Evolutionary conservation across 2,113 vertebrate species (phyloP).

Genomic region (Axis porcinus): DNA sequence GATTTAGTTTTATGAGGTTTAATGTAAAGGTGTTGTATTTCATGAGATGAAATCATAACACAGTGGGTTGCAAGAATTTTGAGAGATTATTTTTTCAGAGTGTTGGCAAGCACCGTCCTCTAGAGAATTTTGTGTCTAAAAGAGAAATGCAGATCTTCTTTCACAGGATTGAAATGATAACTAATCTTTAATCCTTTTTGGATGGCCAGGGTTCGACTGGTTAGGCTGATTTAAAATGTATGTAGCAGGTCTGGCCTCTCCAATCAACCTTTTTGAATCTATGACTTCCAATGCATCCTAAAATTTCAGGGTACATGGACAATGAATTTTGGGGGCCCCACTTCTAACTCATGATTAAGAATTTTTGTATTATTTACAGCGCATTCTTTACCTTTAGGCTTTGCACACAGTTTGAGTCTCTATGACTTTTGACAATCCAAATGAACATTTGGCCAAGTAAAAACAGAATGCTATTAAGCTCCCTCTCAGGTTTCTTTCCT

Average conservation of each 20-base stretch:
- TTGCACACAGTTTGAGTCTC: not conserved
- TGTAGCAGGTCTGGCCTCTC: conserved; percentile 63
- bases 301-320: conserved; percentile 26
- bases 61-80: conserved; percentile 85
- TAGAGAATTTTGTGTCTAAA: conserved; percentile 81
- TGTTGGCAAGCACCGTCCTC: conserved; percentile 81
- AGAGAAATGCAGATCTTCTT: conserved; percentile 85
- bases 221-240: conserved; percentile 58
- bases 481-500: conserved; percentile 49
- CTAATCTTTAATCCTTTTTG: conserved; percentile 82
- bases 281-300: not conserved
- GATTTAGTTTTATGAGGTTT: conserved; percentile 86
- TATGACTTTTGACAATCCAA: conserved; percentile 24
- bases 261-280: conserved; percentile 23
- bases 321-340: not conserved
- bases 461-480: not conserved
- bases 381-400: not conserved
- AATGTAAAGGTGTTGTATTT: conserved; percentile 89
- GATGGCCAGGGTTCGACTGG: conserved; percentile 69
- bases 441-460: conserved; percentile 34
- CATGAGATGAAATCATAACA: conserved; percentile 90
- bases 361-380: conserved; percentile 40
- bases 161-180: conserved; percentile 83
- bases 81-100: conserved; percentile 87
- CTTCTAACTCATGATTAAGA: conserved; percentile 40